Evolutionary conservation across 2,888 invertebrate genomes (phyloP), one percentile per base, ranked within the genome.

Genomic region (Barypeithes pellucidus): DNA sequence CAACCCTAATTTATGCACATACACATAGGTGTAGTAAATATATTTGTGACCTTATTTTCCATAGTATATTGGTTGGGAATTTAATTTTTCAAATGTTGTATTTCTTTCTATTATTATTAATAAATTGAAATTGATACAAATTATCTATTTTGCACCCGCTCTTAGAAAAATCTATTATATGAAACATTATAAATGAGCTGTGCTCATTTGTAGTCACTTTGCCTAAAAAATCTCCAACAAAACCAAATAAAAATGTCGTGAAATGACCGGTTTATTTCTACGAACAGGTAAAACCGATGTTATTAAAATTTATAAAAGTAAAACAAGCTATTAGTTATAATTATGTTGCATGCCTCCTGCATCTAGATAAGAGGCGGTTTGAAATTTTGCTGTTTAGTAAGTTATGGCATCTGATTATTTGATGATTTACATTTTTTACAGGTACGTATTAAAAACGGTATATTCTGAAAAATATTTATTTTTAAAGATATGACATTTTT

Each of bases 321-420:
- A 83, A 85, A 85, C 84, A 84, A 84, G 82, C 83, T 83, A 85
- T 84, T 84, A 85, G 84, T 83, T 85, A 84, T 84, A 85, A 85
- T 85, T 84, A 84, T 83, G 82, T 85, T 81, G 84, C 85, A 84
- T 84, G 85, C 80, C 73, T 79, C 77, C 78, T 78, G 75, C 78
- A 83, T 84, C 83, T 79, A 80, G 85, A 85, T 85, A 84, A 79
- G 76, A 72, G 67, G 77, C 66, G 79, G 81, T 81, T 84, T 81
- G 83, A 84, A 85, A 84, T 84, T 84, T 84, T 82, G 84, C 83
- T 83, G 82, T 82, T 82, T 81, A 79, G 83, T 84, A 85, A 85
- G 83, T 85, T 84, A 84, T 84, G 80, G 83, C 82, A 84, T 84
- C 84, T 83, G 85, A 85, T 85, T 85, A 84, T 75, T 73, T 76